A percentile compares a stretch with the other conserved stretches of the same genome.
These are phyloP conservation scores for Cyphomyrus plagiostoma DNA, from an alignment of 2,113 vertebrate genomes.

Conservation along the genomic window DNA sequence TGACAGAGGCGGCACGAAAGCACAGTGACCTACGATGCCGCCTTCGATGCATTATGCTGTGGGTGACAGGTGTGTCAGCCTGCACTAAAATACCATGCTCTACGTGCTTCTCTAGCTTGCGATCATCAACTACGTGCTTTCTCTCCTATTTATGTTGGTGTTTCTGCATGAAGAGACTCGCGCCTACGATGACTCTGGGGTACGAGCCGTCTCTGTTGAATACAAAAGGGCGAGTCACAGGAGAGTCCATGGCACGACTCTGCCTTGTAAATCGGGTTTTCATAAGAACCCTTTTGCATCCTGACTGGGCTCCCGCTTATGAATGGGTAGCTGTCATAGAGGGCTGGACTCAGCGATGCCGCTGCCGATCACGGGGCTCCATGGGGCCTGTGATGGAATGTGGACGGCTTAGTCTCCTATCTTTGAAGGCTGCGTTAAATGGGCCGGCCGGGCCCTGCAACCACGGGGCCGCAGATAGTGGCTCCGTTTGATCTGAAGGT, in stretches of 20 bases:
- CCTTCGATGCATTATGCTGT: not conserved
- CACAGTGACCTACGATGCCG: not conserved
- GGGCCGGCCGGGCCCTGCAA: slow-evolving; percentile 59
- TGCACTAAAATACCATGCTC: not conserved
- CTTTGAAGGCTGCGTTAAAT: slow-evolving; percentile 85
- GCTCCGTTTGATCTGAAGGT: slow-evolving; percentile 98
- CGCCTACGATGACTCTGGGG: not conserved
- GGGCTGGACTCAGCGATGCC: slow-evolving; percentile 42
- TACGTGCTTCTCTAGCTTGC: not conserved
- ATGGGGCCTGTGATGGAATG: slow-evolving; percentile 68
- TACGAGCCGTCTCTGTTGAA: not conserved
- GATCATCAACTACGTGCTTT: not conserved
- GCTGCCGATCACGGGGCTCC: slow-evolving; percentile 49
- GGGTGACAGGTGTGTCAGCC: not conserved
- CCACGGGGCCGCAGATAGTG: slow-evolving; percentile 78
- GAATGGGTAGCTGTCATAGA: slow-evolving; percentile 59
- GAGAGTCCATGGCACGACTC: not conserved
- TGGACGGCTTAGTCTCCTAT: slow-evolving; percentile 61
- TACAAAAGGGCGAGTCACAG: not conserved
- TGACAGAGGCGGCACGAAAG: not conserved
- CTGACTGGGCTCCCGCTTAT: slow-evolving; percentile 55
- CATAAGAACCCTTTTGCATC: slow-evolving; percentile 53
- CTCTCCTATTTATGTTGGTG: not conserved
- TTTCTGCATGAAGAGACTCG: not conserved
- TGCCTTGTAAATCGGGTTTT: slow-evolving; percentile 46